Evolutionary conservation across 2,888 invertebrate genomes (phyloP).

Genomic region (Dicycla oo): DNA sequence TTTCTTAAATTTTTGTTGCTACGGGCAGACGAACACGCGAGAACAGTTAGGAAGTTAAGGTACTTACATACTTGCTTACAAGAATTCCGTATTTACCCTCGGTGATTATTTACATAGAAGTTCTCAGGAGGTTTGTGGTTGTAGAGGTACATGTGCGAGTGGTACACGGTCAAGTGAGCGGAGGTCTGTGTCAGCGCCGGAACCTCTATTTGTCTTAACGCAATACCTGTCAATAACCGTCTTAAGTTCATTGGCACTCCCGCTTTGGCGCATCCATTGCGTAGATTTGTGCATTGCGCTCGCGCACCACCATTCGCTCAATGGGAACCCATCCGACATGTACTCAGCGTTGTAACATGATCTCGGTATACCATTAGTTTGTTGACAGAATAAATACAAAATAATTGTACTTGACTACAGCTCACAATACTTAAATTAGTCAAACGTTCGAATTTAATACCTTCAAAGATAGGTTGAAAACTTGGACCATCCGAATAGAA

Average conservation of each 20-base stretch:
- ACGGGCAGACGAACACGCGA: slow-evolving; percentile 63
- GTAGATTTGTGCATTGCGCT: slow-evolving; percentile 86
- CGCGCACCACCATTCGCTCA: slow-evolving; percentile 79
- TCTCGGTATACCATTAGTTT: slow-evolving; percentile 87
- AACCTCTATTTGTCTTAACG: slow-evolving; percentile 89
- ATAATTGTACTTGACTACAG: slow-evolving; percentile 82
- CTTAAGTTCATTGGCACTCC: slow-evolving; percentile 89
- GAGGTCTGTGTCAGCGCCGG: slow-evolving; percentile 87
- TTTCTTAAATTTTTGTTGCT: slow-evolving; percentile 61
- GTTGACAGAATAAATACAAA: slow-evolving; percentile 86
- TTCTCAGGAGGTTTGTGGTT: slow-evolving; percentile 85
- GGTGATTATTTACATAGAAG: slow-evolving; percentile 86
- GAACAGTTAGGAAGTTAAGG: slow-evolving; percentile 79
- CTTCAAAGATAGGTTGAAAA: slow-evolving; percentile 14
- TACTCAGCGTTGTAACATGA: slow-evolving; percentile 83
- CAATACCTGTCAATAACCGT: slow-evolving; percentile 90
- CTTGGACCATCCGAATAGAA: slow-evolving; percentile 6
- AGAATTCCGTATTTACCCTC: slow-evolving; percentile 87
- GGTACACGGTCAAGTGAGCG: slow-evolving; percentile 85
- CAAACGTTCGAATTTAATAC: slow-evolving; percentile 69
- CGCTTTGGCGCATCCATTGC: slow-evolving; percentile 88
- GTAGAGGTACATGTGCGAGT: slow-evolving; percentile 75
- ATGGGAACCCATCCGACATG: slow-evolving; percentile 84
- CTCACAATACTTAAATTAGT: slow-evolving; percentile 72
- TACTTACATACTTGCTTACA: slow-evolving; percentile 79